Base-by-base conservation (phyloP, 2,888 invertebrate species). In the Sesamia inferens region DNA sequence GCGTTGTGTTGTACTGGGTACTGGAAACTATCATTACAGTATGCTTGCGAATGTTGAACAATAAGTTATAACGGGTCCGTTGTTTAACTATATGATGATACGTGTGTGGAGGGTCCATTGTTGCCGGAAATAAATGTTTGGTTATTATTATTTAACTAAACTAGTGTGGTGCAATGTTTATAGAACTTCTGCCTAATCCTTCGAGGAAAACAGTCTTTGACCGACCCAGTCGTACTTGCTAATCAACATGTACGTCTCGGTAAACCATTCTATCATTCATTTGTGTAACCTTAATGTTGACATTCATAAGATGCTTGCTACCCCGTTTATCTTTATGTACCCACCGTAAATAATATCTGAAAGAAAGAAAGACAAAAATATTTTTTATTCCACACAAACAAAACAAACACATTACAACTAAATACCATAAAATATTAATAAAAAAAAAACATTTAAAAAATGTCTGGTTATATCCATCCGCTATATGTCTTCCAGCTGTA, bases 401-500 rank as follows among this genome's bases (percentile, higher is more conserved):
- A 31, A 31, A 31, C 31, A 3, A n/a, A n/a, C 31, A 31, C 31
- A 31, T 31, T 31, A 31, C 31, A 31, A 31, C 31, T 31, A 31
- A 31, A 31, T 31, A 31, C 31, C 31, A 31, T 31, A 31, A 31
- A 31, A 31, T 31, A n/a, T n/a, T n/a, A 31, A 31, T 31, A 31
- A 31, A 31, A 31, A 31, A 31, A 31, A 31, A 3, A 31, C 31
- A 31, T 31, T 31, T 2, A 31, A 31, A 31, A 31, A 31, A 31
- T 31, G 3, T 31, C 31, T 31, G 19, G 8, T 51, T 51, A 51
- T 31, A 31, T 31, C 51, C 42, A 31, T 58, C 55, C 19, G 14
- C 31, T 76, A 59, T 81, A 81, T 76, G 67, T 64, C 57, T 72
- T 72, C 42, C 77, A n/a, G 44, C 70, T 63, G 67, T 75, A 78